phyloP scores from a whole-genome alignment of 35 echinoderm and acorn worm species.

The Ophiothrix spiculata region DNA sequence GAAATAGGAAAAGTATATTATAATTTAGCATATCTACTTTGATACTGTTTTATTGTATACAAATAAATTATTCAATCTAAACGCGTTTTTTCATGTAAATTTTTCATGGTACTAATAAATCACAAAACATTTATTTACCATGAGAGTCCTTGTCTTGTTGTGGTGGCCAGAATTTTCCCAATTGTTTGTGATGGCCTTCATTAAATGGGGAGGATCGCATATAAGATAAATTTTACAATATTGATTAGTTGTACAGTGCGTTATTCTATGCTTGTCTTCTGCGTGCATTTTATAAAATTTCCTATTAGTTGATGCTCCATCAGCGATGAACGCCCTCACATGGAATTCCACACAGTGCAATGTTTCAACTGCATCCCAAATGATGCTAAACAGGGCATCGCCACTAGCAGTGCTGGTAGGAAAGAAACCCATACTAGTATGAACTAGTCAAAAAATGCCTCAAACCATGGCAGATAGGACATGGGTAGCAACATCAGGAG shows the following conservation, averaged over 20 bases:
- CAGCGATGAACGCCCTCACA: constrained; percentile 28
- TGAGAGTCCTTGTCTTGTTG: constrained; percentile 26
- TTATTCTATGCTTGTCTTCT: not conserved
- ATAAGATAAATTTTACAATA: constrained; percentile 16
- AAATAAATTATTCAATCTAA: no score
- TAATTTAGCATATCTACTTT: no score
- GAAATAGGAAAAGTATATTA: no score
- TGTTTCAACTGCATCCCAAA: constrained; percentile 8
- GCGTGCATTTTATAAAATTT: constrained; percentile 10
- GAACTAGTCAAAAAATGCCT: not conserved
- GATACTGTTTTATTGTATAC: no score
- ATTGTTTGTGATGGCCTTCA: constrained; percentile 38
- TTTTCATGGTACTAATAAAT: no score
- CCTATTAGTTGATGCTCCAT: constrained; percentile 41
- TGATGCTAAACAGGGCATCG: no score
- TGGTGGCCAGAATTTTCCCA: constrained; percentile 51
- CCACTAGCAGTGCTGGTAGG: not conserved
- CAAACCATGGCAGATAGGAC: constrained; percentile 40
- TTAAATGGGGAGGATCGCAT: constrained; percentile 32
- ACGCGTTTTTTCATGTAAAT: no score
- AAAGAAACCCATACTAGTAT: constrained; percentile 14
- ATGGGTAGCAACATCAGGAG: constrained; percentile 1
- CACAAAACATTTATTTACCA: no score
- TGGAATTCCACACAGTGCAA: constrained; percentile 20
- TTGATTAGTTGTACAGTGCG: not conserved